A percentile compares a stretch with the other conserved stretches of the same genome.
These are phyloP conservation scores for Hemichromis elongatus DNA, from an alignment of 2,113 vertebrate species.

Conservation along the genomic window DNA sequence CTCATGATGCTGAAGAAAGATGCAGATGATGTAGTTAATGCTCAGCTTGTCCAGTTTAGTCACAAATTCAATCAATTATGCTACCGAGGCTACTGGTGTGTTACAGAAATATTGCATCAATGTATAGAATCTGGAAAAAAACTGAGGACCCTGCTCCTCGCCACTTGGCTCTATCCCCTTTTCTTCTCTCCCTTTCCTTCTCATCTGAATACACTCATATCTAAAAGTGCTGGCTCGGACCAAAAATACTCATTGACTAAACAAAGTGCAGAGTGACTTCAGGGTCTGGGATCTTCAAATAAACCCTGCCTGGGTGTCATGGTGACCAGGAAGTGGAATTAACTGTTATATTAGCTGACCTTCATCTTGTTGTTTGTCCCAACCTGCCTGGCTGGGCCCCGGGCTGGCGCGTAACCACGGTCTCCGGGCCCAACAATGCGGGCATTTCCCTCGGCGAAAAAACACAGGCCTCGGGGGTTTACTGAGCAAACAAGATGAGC, in stretches of 20 bases:
- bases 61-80: background rate
- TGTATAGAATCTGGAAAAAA: background rate
- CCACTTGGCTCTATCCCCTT: background rate
- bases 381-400: slow-evolving; percentile 82
- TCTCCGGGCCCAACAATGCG: slow-evolving; percentile 87
- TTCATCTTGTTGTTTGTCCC: slow-evolving; percentile 91
- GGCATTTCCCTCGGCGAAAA: slow-evolving; percentile 88
- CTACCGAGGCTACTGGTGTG: background rate
- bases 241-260: slow-evolving; percentile 70
- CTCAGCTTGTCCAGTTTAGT: background rate
- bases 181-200: slow-evolving; percentile 8
- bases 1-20: background rate
- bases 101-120: background rate
- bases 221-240: slow-evolving; percentile 83
- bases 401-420: slow-evolving; percentile 92
- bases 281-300: slow-evolving; percentile 98
- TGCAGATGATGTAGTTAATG: background rate
- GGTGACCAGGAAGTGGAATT: slow-evolving; percentile 94
- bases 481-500: slow-evolving; percentile 93
- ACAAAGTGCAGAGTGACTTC: slow-evolving; percentile 90
- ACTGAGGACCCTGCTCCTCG: background rate
- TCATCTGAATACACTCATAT: slow-evolving; percentile 94
- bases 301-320: slow-evolving; percentile 93
- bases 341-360: slow-evolving; percentile 96
- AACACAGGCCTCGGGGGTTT: slow-evolving; percentile 81